Evolutionary conservation across 2,113 vertebrate genomes (phyloP), one percentile per base, ranked within the genome.

Genomic region (Channa argus): DNA sequence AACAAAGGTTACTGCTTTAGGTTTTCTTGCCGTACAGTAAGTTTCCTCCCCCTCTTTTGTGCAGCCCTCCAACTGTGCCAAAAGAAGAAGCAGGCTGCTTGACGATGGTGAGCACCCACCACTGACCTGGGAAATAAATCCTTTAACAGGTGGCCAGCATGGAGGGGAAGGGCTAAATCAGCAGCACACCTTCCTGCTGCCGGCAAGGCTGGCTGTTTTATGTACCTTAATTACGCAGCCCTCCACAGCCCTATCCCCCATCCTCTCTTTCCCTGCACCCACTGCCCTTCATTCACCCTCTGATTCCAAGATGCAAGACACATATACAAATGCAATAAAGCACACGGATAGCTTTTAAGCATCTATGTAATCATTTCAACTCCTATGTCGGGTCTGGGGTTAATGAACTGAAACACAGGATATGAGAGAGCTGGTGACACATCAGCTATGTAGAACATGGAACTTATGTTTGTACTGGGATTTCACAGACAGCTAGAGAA

Each of bases 121-220:
- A 72, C 79, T 82, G 88, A 92, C 89, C 84, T 85, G 81, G 86
- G 85, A 86, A 86, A 92, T 85, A 86, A 91, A 91, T 90, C 86
- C 88, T 90, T 80, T 80, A 91, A 90, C 87, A 93, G 91, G 86
- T 92, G 88, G 90, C 84, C 77, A 63, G 77, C 82, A 62, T 88
- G 72, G 68, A 87, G 87, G 78, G 88, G 84, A 80, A 87, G 79
- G 79, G 76, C 86, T 83, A 84, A 86, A 87, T 82, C 87, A 91
- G 85, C 83, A 88, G 82, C 82, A 79, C 87, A 86, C 79, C 84
- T 86, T 87, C 89, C 90, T 86, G 86, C 85, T 80, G 87, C 80
- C 71, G 80, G 71, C 47, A 75, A 86, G 72, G 69, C 86, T 90
- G 74, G 70, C 90, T 90, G 87, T 86, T 92, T 89, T 86, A 90